A percentile compares a stretch with the other conserved stretches of the same genome.
Evolutionary conservation across 2,797 vertebrate genomes (phyloP).

Genomic region (Austrolebias charrua): DNA sequence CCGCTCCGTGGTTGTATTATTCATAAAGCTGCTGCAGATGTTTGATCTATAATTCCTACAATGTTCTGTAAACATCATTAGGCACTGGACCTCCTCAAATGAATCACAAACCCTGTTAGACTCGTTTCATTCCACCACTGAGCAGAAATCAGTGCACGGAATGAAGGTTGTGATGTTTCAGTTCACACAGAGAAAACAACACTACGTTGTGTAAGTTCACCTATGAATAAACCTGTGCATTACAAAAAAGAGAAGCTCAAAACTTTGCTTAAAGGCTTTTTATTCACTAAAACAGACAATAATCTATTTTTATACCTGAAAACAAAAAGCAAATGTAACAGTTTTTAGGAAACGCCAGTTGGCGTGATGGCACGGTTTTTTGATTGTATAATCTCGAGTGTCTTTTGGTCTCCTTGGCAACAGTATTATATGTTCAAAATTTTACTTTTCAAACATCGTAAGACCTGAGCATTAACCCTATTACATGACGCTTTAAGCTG

Average conservation of each 20-base stretch:
- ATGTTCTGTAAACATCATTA: slow-evolving; percentile 1
- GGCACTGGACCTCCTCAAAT: slow-evolving; percentile 11
- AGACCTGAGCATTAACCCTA: background rate
- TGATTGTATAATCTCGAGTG: slow-evolving; percentile 29
- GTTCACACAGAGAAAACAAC: slow-evolving; percentile 13
- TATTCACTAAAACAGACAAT: background rate
- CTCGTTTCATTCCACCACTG: slow-evolving; percentile 7
- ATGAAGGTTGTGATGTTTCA: slow-evolving; percentile 23
- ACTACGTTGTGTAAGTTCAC: background rate
- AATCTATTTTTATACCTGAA: background rate
- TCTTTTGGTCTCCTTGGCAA: slow-evolving; percentile 43
- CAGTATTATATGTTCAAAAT: slow-evolving; percentile 11
- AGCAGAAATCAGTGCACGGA: slow-evolving; percentile 15
- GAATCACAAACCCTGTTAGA: background rate
- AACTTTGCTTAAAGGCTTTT: no score
- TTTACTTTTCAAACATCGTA: background rate
- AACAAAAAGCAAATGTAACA: background rate
- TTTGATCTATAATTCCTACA: background rate
- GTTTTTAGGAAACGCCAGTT: background rate
- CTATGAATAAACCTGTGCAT: slow-evolving; percentile 5
- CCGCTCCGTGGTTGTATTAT: slow-evolving; percentile 2
- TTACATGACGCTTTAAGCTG: background rate
- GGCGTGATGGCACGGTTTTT: slow-evolving; percentile 16
- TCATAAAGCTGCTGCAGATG: background rate
- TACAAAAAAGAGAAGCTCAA: background rate